Percentiles rank a stretch among this genome's conserved stretches.
Evolutionary conservation across 2,888 invertebrate species (phyloP).

Genomic region (Hemithea aestivaria): DNA sequence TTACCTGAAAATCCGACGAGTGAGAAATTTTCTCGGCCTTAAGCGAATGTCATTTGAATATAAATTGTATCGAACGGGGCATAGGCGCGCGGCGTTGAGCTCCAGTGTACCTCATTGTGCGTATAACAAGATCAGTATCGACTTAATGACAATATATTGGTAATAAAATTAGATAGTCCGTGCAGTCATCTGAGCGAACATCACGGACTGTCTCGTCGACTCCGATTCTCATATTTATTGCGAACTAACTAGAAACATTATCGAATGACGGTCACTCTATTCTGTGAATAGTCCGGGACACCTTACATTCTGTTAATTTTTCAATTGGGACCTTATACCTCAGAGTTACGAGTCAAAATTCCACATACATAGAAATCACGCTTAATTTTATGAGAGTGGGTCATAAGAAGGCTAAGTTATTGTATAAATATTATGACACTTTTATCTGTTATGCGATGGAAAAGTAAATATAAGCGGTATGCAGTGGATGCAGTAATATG

Average conservation of each 20-base stretch:
- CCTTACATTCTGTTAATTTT: slow-evolving; percentile 39
- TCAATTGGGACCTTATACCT: slow-evolving; percentile 56
- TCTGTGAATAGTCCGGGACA: slow-evolving; percentile 55
- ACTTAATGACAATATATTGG: slow-evolving; percentile 80
- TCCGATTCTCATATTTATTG: slow-evolving; percentile 72
- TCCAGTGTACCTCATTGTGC: slow-evolving; percentile 70
- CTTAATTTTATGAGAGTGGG: slow-evolving; percentile 66
- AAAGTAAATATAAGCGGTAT: slow-evolving; percentile 64
- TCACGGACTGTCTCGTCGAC: slow-evolving; percentile 47
- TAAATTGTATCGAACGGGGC: slow-evolving; percentile 67
- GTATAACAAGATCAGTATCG: slow-evolving; percentile 79
- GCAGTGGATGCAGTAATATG: slow-evolving; percentile 40
- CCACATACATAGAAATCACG: slow-evolving; percentile 54
- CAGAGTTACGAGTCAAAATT: slow-evolving; percentile 46
- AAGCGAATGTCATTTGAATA: slow-evolving; percentile 76
- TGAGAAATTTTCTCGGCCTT: slow-evolving; percentile 70
- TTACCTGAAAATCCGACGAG: slow-evolving; percentile 73
- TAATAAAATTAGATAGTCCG: slow-evolving; percentile 78
- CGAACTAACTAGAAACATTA: slow-evolving; percentile 75
- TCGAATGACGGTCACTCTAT: slow-evolving; percentile 60
- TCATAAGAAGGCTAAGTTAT: slow-evolving; percentile 74
- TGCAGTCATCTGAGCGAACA: slow-evolving; percentile 68
- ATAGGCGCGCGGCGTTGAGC: slow-evolving; percentile 40
- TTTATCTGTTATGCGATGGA: slow-evolving; percentile 68
- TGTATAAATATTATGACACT: slow-evolving; percentile 76